Base-by-base conservation (phyloP, 2,888 invertebrate species). In the Orthonevra nobilis region DNA sequence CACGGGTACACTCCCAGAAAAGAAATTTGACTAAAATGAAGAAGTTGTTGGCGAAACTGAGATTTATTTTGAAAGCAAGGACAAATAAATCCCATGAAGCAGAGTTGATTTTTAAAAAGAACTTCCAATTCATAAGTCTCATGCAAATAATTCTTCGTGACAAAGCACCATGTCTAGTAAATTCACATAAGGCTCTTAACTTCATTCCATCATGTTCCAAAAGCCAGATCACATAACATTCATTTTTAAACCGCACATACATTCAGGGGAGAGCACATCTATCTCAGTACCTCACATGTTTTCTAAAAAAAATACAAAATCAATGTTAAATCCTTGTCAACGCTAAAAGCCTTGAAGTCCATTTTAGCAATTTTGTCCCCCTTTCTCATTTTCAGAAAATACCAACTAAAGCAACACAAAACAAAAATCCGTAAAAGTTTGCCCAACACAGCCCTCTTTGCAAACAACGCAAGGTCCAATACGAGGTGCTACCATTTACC, bases 241-340 rank as follows among this genome's bases (percentile, higher is more conserved):
- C 19, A 28, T 12, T 10, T 48, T 63, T 6, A 17, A 48, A 26
- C 40, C 36, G 23, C 20, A 19, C 20, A 26, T 26, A 44, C 19
- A 40, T 28, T 26, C 30, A 5, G 28, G n/a, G 19, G 12, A 15
- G 14, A 61, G 19, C 48, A 26, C 54, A 72, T 72, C 58, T 63
- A 72, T 72, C 48, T 48, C 56, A 64, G 64, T 46, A 68, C 61
- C 50, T 32, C 38, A 63, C 56, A 61, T 42, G 46, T 70, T 70
- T 70, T 44, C 15, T 12, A 54, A 48, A 61, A n/a, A n/a, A n/a
- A n/a, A n/a, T n/a, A n/a, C n/a, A 77, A 79, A 73, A 72, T 73
- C 79, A 73, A 72, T 72, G 72, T 61, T 36, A 79, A 73, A 66
- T 79, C 60, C 54, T 36, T 79, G 72, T 66, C 79, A 79, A 72